Evolutionary conservation across 2,888 invertebrate genomes (phyloP).

Genomic region (Aporophyla lueneburgensis): DNA sequence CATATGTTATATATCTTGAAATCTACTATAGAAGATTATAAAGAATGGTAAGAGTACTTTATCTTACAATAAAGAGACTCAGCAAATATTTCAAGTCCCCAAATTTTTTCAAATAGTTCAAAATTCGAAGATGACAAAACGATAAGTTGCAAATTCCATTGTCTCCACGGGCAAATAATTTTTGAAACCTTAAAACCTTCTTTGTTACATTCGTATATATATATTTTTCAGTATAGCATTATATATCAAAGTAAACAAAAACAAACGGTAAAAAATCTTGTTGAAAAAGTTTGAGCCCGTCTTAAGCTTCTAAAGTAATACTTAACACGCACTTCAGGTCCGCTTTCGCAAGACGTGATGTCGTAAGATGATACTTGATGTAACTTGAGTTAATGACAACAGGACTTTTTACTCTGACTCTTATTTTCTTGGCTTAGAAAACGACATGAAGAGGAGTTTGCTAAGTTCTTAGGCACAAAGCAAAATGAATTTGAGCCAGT

Average conservation of each 20-base stretch:
- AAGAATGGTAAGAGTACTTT: neutral
- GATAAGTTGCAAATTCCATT: constrained; percentile 47
- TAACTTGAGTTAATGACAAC: constrained; percentile 67
- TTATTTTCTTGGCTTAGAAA: constrained; percentile 30
- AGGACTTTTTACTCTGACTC: constrained; percentile 58
- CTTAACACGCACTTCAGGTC: constrained; percentile 74
- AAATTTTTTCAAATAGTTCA: constrained; percentile 19
- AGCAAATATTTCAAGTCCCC: constrained; percentile 34
- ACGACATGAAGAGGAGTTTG: constrained; percentile 6
- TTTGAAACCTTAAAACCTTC: constrained; percentile 6
- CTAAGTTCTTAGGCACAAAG: constrained; percentile 18
- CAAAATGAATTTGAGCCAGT: constrained; percentile 12
- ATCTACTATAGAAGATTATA: neutral
- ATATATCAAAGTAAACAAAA: constrained; percentile 67
- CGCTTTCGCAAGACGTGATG: constrained; percentile 61
- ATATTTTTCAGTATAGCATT: constrained; percentile 63
- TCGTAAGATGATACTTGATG: constrained; percentile 64
- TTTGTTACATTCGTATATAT: constrained; percentile 45
- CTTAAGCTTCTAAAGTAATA: constrained; percentile 72
- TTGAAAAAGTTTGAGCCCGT: constrained; percentile 69
- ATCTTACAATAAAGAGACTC: neutral
- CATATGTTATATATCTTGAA: no score
- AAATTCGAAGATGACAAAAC: constrained; percentile 36
- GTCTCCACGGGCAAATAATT: constrained; percentile 18
- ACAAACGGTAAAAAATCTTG: constrained; percentile 61